Base-by-base conservation (phyloP, 2,113 vertebrate species). In the Syngnathoides biaculeatus region DNA sequence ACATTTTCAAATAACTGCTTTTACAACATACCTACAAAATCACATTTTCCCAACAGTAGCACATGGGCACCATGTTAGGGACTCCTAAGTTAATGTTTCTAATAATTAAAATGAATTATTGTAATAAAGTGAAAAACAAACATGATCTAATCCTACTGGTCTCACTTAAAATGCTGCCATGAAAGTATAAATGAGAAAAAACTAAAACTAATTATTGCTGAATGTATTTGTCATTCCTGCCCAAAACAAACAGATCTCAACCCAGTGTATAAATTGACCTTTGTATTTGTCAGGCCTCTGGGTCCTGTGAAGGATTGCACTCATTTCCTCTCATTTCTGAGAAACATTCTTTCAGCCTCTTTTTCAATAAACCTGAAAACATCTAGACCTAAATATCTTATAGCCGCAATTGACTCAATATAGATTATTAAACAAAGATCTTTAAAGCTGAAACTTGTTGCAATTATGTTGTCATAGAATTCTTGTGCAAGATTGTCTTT, bases 261-360 rank as follows among this genome's bases (percentile, higher is more conserved):
- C 69, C 65, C 73, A 17, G 15, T 73, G 73, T 79, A 83, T 69
- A 68, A 35, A 52, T 40, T 84, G 82, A 86, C 79, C 82, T 76
- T 78, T 81, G 68, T 69, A 70, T 73, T 83, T 74, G 58, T 59
- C 72, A 71, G 81, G 84, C 71, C 77, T 19, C 6, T 52, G 52
- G 72, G 74, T 39, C 78, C 69, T 74, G 52, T 64, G 75, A 83
- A 82, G 58, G 38, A 68, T 69, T 71, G 69, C 1, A 68, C 56
- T 73, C 57, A 79, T 79, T 84, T 85, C 75, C 79, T 78, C 50
- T 85, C 64, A 59, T 11, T 17, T 62, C 53, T 63, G 63, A 56
- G 62, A 76, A 74, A 69, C 69, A 64, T 58, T 67, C 59, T 64
- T 77, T 50, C 74, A 53, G 64, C 70, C 76, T 75, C 35, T 42